These are phyloP conservation scores for Belgica antarctica DNA, from an alignment of 2,888 invertebrate genomes.

Conservation along the genomic window DNA sequence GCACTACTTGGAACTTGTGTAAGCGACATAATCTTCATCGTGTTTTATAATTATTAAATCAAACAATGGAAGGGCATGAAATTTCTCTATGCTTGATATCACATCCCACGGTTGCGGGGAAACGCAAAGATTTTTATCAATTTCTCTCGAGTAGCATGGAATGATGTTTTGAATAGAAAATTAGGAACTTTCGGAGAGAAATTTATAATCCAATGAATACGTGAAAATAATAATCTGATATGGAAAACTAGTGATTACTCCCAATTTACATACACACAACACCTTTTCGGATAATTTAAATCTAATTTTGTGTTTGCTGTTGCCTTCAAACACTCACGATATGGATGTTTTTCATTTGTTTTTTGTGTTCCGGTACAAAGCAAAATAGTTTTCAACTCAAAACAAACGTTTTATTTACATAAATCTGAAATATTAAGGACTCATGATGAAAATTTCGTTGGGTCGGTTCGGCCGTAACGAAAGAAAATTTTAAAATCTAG, in stretches of 20 bases:
- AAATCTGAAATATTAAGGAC: slow-evolving; percentile 22
- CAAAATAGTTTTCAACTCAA: background rate
- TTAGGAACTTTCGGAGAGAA: slow-evolving; percentile 27
- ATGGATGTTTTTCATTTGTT: slow-evolving; percentile 21
- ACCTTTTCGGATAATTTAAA: slow-evolving; percentile 28
- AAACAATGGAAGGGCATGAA: slow-evolving; percentile 15
- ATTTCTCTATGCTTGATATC: slow-evolving; percentile 1
- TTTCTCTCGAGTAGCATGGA: background rate
- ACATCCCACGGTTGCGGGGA: slow-evolving; percentile 2
- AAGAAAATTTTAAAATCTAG: too few relatives aligned
- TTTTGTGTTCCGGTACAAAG: background rate
- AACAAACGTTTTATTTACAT: slow-evolving; percentile 27
- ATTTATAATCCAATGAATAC: slow-evolving; percentile 34
- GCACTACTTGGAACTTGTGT: background rate
- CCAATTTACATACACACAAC: slow-evolving; percentile 31
- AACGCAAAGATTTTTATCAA: slow-evolving; percentile 25
- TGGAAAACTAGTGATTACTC: slow-evolving; percentile 10
- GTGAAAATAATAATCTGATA: slow-evolving; percentile 1
- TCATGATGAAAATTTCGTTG: too few relatives aligned
- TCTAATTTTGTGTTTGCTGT: slow-evolving; percentile 21
- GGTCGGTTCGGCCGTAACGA: too few relatives aligned
- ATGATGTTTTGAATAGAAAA: slow-evolving; percentile 32
- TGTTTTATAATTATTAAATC: slow-evolving; percentile 24
- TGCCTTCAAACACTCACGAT: slow-evolving; percentile 12
- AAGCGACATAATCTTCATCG: slow-evolving; percentile 21